Evolutionary conservation across 53 echinoderm and acorn worm genomes (phyloP), one percentile per base, ranked within the genome.

Genomic region (Arbacia lixula): DNA sequence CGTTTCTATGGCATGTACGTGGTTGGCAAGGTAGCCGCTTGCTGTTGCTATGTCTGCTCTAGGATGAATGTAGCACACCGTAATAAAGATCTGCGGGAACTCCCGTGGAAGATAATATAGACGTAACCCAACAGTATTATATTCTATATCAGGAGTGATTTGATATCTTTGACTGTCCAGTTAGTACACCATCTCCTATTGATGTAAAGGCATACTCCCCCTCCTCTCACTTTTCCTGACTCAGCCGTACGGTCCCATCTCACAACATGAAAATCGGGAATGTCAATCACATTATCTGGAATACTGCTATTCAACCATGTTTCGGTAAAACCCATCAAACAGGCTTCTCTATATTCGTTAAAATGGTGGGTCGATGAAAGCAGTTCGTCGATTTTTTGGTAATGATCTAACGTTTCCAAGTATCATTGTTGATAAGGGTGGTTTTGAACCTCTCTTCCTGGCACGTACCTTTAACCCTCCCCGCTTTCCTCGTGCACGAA

Each of bases 241-340:
- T 89, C 76, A 2, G 27, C 14, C 21, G 65, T 74, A 14, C 84
- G 50, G 55, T 89, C 89, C 38, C 54, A 33, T 72, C 84, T 85
- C 12, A 85, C 55, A 29, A 84, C 49, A 30, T 69, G 28, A 42
- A 83, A 83, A 40, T 64, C 20, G 12, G 52, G 38, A 40, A 66
- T 66, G 5, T 66, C 66, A 4, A 83, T 36, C 12, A 22, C 53
- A 37, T 83, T n/a, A n/a, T n/a, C 66, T 3, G n/a, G 74, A 4
- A 69, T 86, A 31, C 17, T 1, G 1, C 58, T 49, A 49, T 77
- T 58, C 22, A 90, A 60, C 86, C 90, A 90, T 34, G 81, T 90
- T 68, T 90, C 85, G 20, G 80, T 90, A 81, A 90, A 90, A 20
- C 60, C 78, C 54, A 78, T 52, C 33, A 90, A 12, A 54, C 88